Conservation (phyloP, 2,113 vertebrate species). For the Nesoenas mayeri region DNA sequence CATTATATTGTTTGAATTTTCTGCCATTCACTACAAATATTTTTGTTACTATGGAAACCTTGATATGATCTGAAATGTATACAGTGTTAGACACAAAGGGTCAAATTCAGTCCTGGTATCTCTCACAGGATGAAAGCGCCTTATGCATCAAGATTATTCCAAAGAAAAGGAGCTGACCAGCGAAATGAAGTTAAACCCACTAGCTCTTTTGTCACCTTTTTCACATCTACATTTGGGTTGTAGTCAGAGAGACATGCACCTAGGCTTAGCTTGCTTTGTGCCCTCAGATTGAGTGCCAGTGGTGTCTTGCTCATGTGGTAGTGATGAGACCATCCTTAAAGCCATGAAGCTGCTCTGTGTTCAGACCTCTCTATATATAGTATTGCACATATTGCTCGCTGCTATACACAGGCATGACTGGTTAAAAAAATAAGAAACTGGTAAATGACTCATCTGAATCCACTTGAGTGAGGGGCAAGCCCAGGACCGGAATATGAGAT, state of each 20-base stretch:
- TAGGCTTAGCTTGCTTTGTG: neutral
- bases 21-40: conserved; percentile 16
- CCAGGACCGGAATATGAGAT: no score
- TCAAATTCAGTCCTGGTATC: neutral
- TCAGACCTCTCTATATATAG: neutral
- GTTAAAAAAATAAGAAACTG: neutral
- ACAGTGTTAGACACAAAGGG: neutral
- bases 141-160: neutral
- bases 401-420: accelerated
- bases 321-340: neutral
- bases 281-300: neutral
- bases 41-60: conserved; percentile 35
- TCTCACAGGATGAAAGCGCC: neutral
- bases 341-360: accelerated
- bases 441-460: neutral
- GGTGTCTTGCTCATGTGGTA: neutral
- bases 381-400: no score
- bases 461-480: neutral
- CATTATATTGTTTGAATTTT: neutral
- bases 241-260: neutral
- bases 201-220: neutral
- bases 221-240: accelerated
- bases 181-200: neutral
- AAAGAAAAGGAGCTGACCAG: neutral
- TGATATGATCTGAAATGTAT: neutral